phyloP scores from a whole-genome alignment of 2,888 invertebrate genomes.

The Troglohyphantes excavatus region DNA sequence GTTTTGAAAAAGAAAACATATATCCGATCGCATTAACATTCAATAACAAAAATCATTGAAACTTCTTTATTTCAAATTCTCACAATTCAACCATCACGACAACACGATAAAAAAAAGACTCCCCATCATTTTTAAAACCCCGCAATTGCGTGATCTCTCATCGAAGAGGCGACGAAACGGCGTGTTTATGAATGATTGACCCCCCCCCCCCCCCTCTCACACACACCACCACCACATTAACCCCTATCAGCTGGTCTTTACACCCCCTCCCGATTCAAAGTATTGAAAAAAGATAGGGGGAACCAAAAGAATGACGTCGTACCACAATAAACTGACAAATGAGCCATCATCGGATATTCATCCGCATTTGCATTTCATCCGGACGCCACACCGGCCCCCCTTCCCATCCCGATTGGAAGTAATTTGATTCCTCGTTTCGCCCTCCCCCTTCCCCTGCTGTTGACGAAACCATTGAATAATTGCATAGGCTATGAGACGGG shows the following conservation, averaged over 20 bases:
- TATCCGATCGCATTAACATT: too few relatives aligned
- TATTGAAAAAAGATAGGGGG: conserved; percentile 5
- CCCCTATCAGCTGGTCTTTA: conserved; percentile 61
- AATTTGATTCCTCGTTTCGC: conserved; percentile 25
- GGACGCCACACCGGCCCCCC: background rate
- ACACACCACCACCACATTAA: conserved; percentile 59
- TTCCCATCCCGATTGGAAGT: background rate
- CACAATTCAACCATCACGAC: background rate
- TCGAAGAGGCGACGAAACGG: conserved; percentile 33
- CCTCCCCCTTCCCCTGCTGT: background rate
- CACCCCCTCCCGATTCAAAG: conserved; percentile 31
- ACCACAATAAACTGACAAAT: conserved; percentile 71
- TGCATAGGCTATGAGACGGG: background rate
- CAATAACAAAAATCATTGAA: background rate
- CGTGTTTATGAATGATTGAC: conserved; percentile 44
- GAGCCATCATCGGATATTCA: conserved; percentile 66
- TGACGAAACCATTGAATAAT: background rate
- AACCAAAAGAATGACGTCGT: background rate
- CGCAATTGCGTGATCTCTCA: conserved; percentile 2
- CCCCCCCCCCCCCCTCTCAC: background rate
- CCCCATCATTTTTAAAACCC: conserved; percentile 8
- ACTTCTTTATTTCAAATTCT: background rate
- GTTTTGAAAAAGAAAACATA: too few relatives aligned
- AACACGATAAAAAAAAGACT: background rate
- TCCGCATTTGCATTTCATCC: conserved; percentile 63